Evolutionary conservation across 2,888 invertebrate species (phyloP).

Genomic region (Eupithecia subumbrata): DNA sequence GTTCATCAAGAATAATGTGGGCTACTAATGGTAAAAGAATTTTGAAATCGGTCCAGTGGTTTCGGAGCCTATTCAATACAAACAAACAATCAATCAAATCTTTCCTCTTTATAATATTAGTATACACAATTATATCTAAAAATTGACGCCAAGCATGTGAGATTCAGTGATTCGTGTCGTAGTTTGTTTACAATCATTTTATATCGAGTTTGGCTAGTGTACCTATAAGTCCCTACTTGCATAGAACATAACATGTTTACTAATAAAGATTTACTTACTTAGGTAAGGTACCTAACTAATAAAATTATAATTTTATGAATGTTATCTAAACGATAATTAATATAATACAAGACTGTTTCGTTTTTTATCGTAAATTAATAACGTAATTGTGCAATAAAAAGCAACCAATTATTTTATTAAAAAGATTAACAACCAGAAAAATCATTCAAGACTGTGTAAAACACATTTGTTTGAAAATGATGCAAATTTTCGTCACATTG

Average conservation of each 20-base stretch:
- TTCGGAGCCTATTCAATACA: no score
- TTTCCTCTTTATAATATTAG: no score
- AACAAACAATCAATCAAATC: no score
- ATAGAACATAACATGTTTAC: background rate
- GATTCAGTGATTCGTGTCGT: no score
- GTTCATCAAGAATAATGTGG: no score
- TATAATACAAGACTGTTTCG: background rate
- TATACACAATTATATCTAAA: no score
- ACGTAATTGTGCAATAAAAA: background rate
- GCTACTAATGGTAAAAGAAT: no score
- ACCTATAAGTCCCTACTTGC: background rate
- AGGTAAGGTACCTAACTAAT: background rate
- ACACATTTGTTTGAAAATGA: background rate
- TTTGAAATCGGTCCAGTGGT: no score
- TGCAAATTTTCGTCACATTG: background rate
- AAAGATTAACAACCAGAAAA: slow-evolving; percentile 5
- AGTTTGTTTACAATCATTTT: no score
- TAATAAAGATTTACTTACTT: background rate
- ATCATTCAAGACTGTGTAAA: background rate
- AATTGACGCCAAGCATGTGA: no score
- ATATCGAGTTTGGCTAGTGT: no score
- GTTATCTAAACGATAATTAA: background rate
- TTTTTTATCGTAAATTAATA: background rate
- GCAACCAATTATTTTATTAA: background rate
- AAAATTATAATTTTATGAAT: background rate